A percentile compares a stretch with the other conserved stretches of the same genome.
phyloP scores from a whole-genome alignment of 2,888 invertebrate genomes.

The Lasius platythorax region DNA sequence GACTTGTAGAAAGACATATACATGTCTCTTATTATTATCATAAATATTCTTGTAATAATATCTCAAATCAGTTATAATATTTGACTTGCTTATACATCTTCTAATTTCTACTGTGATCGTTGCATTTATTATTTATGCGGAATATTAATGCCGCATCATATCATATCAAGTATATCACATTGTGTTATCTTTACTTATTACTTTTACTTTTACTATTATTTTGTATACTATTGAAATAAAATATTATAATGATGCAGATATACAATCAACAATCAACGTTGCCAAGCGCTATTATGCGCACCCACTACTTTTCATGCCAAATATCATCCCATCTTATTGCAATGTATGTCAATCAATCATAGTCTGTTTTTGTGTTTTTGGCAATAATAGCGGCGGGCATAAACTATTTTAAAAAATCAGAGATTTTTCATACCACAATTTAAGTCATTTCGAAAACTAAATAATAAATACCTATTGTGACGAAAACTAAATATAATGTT shows the following conservation, averaged over 20 bases:
- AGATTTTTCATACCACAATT: not conserved
- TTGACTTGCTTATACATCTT: not conserved
- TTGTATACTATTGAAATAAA: not conserved
- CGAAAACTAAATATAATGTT: not conserved
- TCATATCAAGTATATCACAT: not conserved
- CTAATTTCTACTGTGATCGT: not conserved
- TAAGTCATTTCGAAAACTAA: not conserved
- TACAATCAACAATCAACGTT: constrained; percentile 6
- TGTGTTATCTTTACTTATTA: not conserved
- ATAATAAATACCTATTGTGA: not conserved
- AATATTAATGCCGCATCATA: not conserved
- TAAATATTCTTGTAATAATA: not conserved
- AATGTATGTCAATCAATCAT: not conserved
- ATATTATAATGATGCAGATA: not conserved
- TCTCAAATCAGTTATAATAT: not conserved
- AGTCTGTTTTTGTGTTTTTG: not conserved
- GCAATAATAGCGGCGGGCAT: not conserved
- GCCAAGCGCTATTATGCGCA: constrained; percentile 13
- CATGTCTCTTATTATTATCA: not conserved
- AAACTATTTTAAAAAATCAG: constrained; percentile 12
- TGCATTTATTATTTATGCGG: not conserved
- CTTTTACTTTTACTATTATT: not conserved
- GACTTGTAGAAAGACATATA: not conserved
- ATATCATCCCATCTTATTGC: not conserved
- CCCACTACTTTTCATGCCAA: constrained; percentile 22